Conservation (phyloP, 37 sponge, comb jelly and placozoan species). For the Beroe forskalii region DNA sequence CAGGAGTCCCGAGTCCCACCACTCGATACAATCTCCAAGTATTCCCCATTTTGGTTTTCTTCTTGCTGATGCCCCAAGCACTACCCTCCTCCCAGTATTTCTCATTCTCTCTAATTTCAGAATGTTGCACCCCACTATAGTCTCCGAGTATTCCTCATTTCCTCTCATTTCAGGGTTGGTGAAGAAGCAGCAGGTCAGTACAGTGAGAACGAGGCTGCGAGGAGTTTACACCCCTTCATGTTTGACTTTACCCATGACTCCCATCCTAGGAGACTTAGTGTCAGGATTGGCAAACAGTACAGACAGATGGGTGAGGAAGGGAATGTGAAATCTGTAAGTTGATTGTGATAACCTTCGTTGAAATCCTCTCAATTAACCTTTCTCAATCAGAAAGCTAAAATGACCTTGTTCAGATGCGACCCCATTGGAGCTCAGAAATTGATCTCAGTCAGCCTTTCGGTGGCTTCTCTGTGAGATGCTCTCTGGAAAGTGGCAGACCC, state of each 20-base stretch:
- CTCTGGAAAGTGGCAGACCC: not conserved
- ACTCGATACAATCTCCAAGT: too few relatives aligned
- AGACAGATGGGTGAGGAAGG: not conserved
- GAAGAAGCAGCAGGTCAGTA: not conserved
- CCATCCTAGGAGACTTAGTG: not conserved
- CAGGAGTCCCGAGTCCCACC: too few relatives aligned
- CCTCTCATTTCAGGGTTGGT: not conserved
- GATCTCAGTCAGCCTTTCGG: not conserved
- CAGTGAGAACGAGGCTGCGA: not conserved
- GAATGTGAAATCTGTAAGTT: too few relatives aligned
- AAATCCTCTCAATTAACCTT: not conserved
- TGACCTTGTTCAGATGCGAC: constrained; percentile 1
- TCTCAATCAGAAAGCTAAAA: not conserved
- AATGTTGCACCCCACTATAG: not conserved
- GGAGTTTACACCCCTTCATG: constrained; percentile 7
- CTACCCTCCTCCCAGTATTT: not conserved
- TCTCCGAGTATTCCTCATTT: not conserved
- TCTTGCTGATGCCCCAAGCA: not conserved
- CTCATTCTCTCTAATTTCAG: not conserved
- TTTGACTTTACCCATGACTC: constrained; percentile 3
- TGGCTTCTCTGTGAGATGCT: not conserved
- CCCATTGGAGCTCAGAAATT: not conserved
- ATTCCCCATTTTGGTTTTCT: not conserved
- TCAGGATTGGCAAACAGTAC: constrained; percentile 24
- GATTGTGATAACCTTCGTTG: not conserved